Base-by-base conservation (phyloP, 2,888 invertebrate species). In the Trisateles emortualis region DNA sequence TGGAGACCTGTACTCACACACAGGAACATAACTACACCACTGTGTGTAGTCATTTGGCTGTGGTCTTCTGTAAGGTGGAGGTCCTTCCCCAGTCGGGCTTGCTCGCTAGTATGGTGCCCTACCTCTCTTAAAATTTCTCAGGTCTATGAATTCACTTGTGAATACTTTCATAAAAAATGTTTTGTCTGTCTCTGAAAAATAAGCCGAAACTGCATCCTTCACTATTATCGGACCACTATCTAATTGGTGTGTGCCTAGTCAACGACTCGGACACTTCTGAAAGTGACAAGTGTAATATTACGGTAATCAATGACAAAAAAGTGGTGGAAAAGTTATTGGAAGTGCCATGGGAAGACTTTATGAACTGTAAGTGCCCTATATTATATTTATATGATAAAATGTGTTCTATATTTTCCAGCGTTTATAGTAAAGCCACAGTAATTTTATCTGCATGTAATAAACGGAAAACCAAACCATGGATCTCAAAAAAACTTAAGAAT, bases 221-320 rank as follows among this genome's bases (percentile, higher is more conserved):
- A n/a, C n/a, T n/a, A 19, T 38, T 50, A 43, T 43, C 35, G 16
- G 30, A 38, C 11, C 38, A 44, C 16, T 36, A 36, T 36, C 36
- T 39, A 8, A 39, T 39, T 2, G 38, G 38, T 19, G 1, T 39
- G 9, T 22, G 11, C 3, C 4, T 39, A 4, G 38, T n/a, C 1
- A 17, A 17, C n/a, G 22, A n/a, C 14, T 1, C n/a, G 5, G 5
- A 5, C 3, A n/a, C 1, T 2, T 2, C 1, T 2, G 1, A 19
- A 2, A n/a, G 4, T 19, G n/a, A 4, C 22, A 1, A 22, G 2
- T 5, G 10, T 3, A 19, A n/a, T 5, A n/a, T 29, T n/a, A 39
- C 1, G 1, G 10, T 22, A 39, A 22, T 39, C 10, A 22, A 22
- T 11, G 38, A 39, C 3, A 39, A 22, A 22, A 22, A 8, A 39